Base-by-base conservation (phyloP, 2,113 vertebrate genomes). In the Pipra filicauda region DNA sequence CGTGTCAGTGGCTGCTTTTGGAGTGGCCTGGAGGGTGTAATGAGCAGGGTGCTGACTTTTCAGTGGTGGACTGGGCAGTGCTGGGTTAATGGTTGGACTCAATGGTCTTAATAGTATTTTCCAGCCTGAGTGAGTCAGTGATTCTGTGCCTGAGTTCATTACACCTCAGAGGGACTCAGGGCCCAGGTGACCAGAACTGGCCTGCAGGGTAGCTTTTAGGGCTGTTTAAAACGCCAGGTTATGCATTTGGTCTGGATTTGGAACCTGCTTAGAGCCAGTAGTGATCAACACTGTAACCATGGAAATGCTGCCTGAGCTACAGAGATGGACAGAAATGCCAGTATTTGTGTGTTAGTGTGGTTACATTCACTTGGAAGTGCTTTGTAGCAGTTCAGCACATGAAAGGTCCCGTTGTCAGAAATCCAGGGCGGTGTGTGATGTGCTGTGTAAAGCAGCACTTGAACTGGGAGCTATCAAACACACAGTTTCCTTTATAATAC, bases 211-310 rank as follows among this genome's bases (percentile, higher is more conserved):
- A n/a, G 37, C 65, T 67, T 17, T 19, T 49, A 16, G 65, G 43
- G 61, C 81, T 89, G 41, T 69, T 92, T 69, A 65, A 89, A 81
- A 79, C 37, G 55, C 51, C 59, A 52, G 8, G 41, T 70, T 54
- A 1, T 85, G 76, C 33, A 11, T 91, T 95, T 55, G 22, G 28
- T 46, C 72, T 96, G 17, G 65, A 33, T 92, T 88, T 96, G 76
- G 55, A 49, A 72, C 35, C 64, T 37, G 37, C 31, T 80, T 77
- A 82, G 91, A 90, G 70, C 46, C 43, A 67, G 9, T 58, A 85
- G 46, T 52, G 69, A 86, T 91, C 85, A 86, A 15, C 54, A 6
- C 30, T 33, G 88, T 96, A 95, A 93, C 93, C 91, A 88, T 92
- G 88, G 93, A 70, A 93, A 88, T 92, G 80, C 74, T 91, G 82